These are phyloP conservation scores for Tylochromis polylepis DNA, from an alignment of 2,113 vertebrate genomes.

Conservation along the genomic window DNA sequence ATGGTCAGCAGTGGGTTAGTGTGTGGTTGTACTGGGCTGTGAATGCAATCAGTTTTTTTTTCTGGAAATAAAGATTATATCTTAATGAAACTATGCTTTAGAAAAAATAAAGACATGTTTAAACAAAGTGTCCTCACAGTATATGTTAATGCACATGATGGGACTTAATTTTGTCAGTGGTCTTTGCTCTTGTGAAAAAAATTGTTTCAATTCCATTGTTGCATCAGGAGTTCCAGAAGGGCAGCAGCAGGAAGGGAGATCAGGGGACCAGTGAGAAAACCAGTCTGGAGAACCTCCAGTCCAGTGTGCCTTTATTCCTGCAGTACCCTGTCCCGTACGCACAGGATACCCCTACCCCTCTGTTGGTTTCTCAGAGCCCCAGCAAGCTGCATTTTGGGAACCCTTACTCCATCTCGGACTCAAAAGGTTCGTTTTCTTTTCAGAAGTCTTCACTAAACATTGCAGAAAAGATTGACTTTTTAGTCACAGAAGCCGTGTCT, in stretches of 20 bases:
- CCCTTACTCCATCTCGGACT: conserved; percentile 81
- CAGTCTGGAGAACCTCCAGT: conserved; percentile 65
- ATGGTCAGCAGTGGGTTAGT: background rate
- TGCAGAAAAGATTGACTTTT: background rate
- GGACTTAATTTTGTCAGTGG: background rate
- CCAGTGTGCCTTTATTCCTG: conserved; percentile 67
- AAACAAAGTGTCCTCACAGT: background rate
- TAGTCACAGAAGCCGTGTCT: background rate
- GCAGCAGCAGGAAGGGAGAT: conserved; percentile 69
- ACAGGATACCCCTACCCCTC: conserved; percentile 76
- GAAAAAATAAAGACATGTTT: background rate
- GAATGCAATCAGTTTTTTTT: background rate
- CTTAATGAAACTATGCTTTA: background rate
- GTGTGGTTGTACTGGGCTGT: background rate
- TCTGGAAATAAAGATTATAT: background rate
- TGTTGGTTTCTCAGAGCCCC: conserved; percentile 76
- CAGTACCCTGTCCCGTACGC: conserved; percentile 77
- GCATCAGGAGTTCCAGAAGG: conserved; percentile 78
- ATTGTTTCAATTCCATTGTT: background rate
- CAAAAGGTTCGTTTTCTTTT: conserved; percentile 75
- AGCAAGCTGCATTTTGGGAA: conserved; percentile 89
- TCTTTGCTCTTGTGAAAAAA: background rate
- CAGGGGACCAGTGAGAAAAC: conserved; percentile 66
- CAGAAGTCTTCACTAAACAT: background rate
- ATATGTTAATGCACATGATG: background rate